Evolutionary conservation across 2,888 invertebrate species (phyloP), one percentile per base, ranked within the genome.

Genomic region (Parthenolecanium corni): DNA sequence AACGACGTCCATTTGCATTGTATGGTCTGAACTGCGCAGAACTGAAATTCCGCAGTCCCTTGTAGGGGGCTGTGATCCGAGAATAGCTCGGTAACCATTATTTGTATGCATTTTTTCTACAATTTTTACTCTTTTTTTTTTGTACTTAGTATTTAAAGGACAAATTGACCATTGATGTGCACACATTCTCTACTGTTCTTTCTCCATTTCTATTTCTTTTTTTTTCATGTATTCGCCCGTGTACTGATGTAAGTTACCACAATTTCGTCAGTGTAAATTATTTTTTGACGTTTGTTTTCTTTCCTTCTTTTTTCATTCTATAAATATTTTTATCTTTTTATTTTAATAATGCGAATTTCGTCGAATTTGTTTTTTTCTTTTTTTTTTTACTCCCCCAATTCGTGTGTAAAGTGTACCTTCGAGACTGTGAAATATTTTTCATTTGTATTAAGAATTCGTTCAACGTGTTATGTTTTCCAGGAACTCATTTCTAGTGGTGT

Each of bases 201-300:
- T 36, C 31, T 20, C 4, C 14, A 11, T 1, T 14, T 9, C 31
- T 23, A 14, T 49, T 49, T 31, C 21, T 47, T 58, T 58, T 25
- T 25, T 47, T 38, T 49, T 47, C 49, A 49, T 58, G 20, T 25
- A 31, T 36, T 38, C n/a, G 36, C 36, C 40, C 23, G 38, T 52
- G 58, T 58, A 58, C 58, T 58, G 58, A 58, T 58, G 49, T 58
- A 49, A 58, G 58, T 58, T 58, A 58, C 58, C 58, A 38, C 31
- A 36, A 52, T 31, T 31, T 31, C 31, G 31, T 31, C 31, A 9
- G 31, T 31, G 31, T 31, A 31, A 31, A 31, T 31, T 31, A 31
- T 31, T 31, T 23, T 31, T 31, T 31, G 31, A 31, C 31, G 31
- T 31, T 9, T 31, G 4, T 31, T 31, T 31, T 31, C 40, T n/a